Evolutionary conservation across 2,797 vertebrate species (phyloP).

Genomic region (Rhincodon typus): DNA sequence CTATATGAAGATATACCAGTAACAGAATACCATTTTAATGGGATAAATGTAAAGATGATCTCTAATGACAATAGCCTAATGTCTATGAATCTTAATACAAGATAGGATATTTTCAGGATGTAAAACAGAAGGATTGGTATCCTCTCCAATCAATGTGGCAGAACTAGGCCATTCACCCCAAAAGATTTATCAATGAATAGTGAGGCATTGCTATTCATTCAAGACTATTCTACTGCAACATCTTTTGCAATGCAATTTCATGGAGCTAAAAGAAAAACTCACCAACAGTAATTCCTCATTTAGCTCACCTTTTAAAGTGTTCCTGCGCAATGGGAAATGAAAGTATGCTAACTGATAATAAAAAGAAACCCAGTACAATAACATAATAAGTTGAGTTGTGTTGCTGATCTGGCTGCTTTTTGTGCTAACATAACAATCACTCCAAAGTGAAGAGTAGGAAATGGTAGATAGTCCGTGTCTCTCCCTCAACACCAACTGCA

Average conservation of each 20-base stretch:
- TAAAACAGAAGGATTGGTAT: not conserved
- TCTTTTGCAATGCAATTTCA: not conserved
- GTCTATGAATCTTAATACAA: not conserved
- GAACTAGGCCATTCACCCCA: not conserved
- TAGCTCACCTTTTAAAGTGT: not conserved
- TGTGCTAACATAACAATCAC: not conserved
- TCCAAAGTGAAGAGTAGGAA: not conserved
- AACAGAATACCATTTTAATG: not conserved
- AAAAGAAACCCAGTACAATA: not conserved
- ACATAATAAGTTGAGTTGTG: not conserved
- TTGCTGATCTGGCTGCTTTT: not conserved
- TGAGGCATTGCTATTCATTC: not conserved
- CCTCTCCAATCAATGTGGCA: not conserved
- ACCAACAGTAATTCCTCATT: not conserved
- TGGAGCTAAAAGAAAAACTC: not conserved
- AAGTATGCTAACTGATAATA: not conserved
- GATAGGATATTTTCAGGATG: not conserved
- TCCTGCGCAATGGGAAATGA: not conserved
- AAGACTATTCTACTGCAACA: not conserved
- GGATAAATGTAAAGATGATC: not conserved
- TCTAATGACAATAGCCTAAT: not conserved
- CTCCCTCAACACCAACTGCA: no score
- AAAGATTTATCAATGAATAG: not conserved
- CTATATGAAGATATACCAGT: not conserved
- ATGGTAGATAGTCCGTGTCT: no score